Percentiles rank a stretch among this genome's conserved stretches.
These are phyloP conservation scores for Catagonus wagneri DNA, from an alignment of 2,113 vertebrate species.

Conservation along the genomic window DNA sequence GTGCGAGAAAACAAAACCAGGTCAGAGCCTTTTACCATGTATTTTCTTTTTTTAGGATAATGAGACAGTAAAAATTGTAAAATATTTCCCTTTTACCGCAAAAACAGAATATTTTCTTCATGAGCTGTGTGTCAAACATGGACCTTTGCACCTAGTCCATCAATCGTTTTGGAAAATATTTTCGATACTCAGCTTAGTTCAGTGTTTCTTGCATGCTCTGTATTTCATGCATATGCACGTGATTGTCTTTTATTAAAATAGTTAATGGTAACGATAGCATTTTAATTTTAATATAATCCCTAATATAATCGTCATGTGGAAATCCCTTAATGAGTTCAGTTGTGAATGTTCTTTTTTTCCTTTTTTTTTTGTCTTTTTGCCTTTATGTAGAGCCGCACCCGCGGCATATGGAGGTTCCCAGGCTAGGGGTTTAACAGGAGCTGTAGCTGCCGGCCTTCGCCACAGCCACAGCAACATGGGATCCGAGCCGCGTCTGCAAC, in stretches of 20 bases:
- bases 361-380: too few relatives aligned
- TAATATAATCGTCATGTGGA: not conserved
- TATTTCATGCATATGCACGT: not conserved
- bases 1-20: conserved; percentile 80
- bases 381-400: too few relatives aligned
- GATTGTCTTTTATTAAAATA: not conserved
- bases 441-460: too few relatives aligned
- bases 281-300: not conserved
- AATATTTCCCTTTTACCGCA: not conserved
- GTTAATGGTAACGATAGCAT: not conserved
- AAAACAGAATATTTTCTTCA: not conserved
- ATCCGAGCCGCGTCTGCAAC: too few relatives aligned
- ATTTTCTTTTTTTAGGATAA: not conserved
- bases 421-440: too few relatives aligned
- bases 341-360: not conserved
- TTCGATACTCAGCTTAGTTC: not conserved
- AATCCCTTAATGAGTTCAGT: not conserved
- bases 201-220: not conserved
- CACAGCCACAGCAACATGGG: too few relatives aligned
- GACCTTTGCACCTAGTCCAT: not conserved
- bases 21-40: conserved; percentile 15
- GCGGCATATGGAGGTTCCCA: too few relatives aligned
- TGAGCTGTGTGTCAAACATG: not conserved
- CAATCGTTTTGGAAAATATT: not conserved
- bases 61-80: not conserved